Evolutionary conservation across 2,797 vertebrate genomes (phyloP), one percentile per base, ranked within the genome.

Genomic region (Apogon talboti): DNA sequence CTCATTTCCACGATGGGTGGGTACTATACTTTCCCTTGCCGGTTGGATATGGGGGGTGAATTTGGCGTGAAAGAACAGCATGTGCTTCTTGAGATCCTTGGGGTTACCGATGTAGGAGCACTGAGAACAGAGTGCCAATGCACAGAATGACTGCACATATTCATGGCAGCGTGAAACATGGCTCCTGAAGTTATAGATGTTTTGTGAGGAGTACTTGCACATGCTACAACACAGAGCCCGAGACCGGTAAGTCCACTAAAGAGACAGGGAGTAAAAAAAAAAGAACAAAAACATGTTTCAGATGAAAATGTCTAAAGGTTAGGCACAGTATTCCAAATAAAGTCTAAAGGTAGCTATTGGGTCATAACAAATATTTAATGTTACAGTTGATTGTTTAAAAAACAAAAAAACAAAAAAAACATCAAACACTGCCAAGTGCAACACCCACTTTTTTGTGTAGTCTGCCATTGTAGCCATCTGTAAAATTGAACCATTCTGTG

Each of bases 401-500:
- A 19, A 12, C n/a, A 43, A 49, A 48, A 11, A 24, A 24, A 24
- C 2, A 24, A 24, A 24, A 2, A n/a, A n/a, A n/a, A n/a, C n/a
- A n/a, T 16, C 47, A 7, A 44, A 1, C 15, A 24, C 14, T 37
- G 14, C 7, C 2, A 41, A 19, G 24, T 33, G n/a, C 58, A 13
- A 67, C 10, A 49, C 18, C 81, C 54, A 94, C 94, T 93, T 93
- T 94, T 84, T 94, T 95, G 50, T 71, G 90, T 46, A 47, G 91
- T 86, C 89, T 95, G 87, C 87, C 86, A 66, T 82, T 90, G 89
- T 92, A 92, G 43, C 96, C 96, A 53, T 94, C 93, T 51, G 95
- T 94, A 72, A 99, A 84, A 93, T 98, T 96, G 45, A 84, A 66
- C 98, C 97, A 99, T n/a, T 94, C 94, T 4, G 97, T 99, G 74